Conservation (phyloP, 2,797 vertebrate genomes). For the Liparis tanakae region DNA sequence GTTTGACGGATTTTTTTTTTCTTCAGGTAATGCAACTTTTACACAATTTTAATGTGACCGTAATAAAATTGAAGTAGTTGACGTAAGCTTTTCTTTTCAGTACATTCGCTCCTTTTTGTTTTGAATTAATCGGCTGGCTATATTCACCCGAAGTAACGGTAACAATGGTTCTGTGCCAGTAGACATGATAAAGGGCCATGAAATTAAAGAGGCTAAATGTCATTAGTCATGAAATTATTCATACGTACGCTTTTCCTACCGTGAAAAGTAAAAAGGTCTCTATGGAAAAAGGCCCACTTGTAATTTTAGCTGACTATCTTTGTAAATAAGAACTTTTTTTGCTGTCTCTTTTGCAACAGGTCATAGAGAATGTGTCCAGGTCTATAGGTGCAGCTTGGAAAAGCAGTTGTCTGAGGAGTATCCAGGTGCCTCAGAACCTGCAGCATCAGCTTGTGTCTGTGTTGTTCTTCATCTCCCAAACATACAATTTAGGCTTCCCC, state of each 20-base stretch:
- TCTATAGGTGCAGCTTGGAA: slow-evolving; percentile 61
- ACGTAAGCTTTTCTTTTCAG: background rate
- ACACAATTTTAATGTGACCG: background rate
- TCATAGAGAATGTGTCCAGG: slow-evolving; percentile 24
- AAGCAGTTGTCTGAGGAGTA: slow-evolving; percentile 76
- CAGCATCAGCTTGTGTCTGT: slow-evolving; percentile 82
- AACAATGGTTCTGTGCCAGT: background rate
- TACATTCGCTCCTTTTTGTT: background rate
- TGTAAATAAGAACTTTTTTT: background rate
- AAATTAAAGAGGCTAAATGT: background rate
- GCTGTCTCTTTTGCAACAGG: slow-evolving; percentile 30
- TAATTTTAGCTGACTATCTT: too few relatives aligned
- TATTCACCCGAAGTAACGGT: background rate
- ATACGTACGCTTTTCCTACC: rapidly evolving
- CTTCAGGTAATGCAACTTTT: background rate
- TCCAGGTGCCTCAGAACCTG: slow-evolving; percentile 84
- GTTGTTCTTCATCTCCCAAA: slow-evolving; percentile 80
- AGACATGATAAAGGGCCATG: background rate
- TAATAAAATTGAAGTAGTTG: background rate
- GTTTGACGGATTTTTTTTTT: background rate
- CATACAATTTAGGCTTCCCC: slow-evolving; percentile 77
- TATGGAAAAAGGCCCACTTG: background rate
- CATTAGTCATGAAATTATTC: background rate
- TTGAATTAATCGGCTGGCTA: background rate
- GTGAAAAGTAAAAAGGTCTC: background rate